A percentile compares a stretch with the other conserved stretches of the same genome.
phyloP scores from a whole-genome alignment of 2,888 invertebrate species.

The Gari tellinella region DNA sequence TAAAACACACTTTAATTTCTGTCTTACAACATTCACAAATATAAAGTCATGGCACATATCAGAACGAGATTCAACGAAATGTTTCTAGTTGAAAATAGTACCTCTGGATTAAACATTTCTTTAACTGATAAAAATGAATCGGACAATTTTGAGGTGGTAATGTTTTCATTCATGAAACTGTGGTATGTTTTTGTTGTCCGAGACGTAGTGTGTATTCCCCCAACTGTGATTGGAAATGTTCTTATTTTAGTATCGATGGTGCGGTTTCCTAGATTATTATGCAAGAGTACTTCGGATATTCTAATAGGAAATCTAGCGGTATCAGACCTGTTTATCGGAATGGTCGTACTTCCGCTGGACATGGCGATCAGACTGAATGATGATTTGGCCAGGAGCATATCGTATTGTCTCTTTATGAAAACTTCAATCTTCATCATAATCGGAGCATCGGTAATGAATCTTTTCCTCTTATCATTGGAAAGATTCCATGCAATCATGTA shows the following conservation, averaged over 20 bases:
- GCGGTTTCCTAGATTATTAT: conserved; percentile 2
- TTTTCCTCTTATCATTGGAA: conserved; percentile 31
- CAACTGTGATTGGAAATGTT: conserved; percentile 20
- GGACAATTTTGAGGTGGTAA: too few species aligned
- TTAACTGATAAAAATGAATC: too few species aligned
- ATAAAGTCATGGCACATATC: too few species aligned
- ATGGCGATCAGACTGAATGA: background rate
- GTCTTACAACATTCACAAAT: too few species aligned
- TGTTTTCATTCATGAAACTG: too few species aligned
- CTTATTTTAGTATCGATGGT: conserved; percentile 19
- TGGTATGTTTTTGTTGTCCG: too few species aligned
- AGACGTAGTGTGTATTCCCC: conserved; percentile 3
- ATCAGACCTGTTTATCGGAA: conserved; percentile 21
- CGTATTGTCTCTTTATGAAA: conserved; percentile 8
- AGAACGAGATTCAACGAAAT: too few species aligned
- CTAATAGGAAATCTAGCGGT: conserved; percentile 16
- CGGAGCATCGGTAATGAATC: conserved; percentile 22
- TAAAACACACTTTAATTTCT: too few species aligned
- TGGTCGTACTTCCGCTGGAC: conserved; percentile 19
- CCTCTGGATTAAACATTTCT: too few species aligned
- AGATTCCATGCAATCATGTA: conserved; percentile 25
- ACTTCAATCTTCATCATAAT: conserved; percentile 7
- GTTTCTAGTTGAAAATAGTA: too few species aligned
- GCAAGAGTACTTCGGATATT: conserved; percentile 10
- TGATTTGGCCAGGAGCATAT: too few species aligned